Base-by-base conservation (phyloP, 2,113 vertebrate genomes). In the Piprites chloris region DNA sequence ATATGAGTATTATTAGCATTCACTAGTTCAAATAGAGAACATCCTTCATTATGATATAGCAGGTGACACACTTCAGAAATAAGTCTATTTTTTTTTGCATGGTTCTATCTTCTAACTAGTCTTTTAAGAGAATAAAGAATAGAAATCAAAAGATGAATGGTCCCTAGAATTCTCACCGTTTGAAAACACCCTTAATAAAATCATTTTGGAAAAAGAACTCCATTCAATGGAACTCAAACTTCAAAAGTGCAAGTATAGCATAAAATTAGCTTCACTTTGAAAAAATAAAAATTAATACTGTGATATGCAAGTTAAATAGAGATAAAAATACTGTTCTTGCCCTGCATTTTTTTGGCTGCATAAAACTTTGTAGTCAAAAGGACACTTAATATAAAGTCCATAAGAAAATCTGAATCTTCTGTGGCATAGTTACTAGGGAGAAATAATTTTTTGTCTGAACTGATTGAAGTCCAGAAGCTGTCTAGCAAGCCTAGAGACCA, bases 371-470 rank as follows among this genome's bases (percentile, higher is more conserved):
- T 8, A 46, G 42, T 20, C 37, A 76, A 47, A 68, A 81, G 68
- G 8, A 80, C 12, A 26, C 7, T 42, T 27, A 23, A 12, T 37
- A 19, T 24, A 42, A 81, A 81, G 27, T 27, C 39, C 4, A 2
- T 42, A 35, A 47, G 8, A 56, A 33, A 56, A 11, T 20, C 42
- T 75, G 21, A 65, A 65, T 65, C 32, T 59, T 52, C 44, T 59
- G 69, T 0, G 2, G 30, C 46, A 46, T 8, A 27, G 20, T 32
- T 1, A 0, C 22, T 53, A 59, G 19, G 33, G 12, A 35, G 1
- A 4, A 81, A 46, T 33, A 33, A 37, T 33, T 50, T 42, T 44
- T 79, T 56, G 13, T 42, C 8, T 53, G 19, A 63, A 59, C 17
- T 39, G 15, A 52, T 11, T 37, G 50, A 93, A 76, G 27, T 8